Conservation (phyloP, 2,888 invertebrate species). For the Synergus gifuensis region DNA sequence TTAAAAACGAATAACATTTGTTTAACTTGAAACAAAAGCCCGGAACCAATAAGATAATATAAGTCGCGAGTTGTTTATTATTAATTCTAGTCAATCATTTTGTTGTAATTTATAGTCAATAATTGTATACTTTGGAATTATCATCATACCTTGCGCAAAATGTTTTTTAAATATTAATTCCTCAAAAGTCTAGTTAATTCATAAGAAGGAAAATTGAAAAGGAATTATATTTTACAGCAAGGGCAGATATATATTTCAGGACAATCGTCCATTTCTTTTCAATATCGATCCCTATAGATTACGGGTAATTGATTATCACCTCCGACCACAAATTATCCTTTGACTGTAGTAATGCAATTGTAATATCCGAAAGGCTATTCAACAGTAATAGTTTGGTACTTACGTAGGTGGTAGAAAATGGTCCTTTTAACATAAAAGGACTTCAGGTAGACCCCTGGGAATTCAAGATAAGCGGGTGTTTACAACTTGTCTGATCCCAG, state of each 20-base stretch:
- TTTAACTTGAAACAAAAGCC: conserved; percentile 5
- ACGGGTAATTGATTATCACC: neutral
- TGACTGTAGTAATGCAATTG: neutral
- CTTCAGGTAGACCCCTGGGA: neutral
- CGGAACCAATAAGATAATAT: neutral
- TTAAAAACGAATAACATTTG: neutral
- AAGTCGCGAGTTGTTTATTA: neutral
- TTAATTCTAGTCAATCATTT: neutral
- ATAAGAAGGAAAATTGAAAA: neutral
- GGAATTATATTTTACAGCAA: neutral
- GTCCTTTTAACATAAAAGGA: neutral
- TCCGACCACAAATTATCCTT: neutral
- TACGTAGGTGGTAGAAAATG: neutral
- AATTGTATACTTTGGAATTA: neutral
- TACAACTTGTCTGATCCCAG: neutral
- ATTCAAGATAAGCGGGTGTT: neutral
- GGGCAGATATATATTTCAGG: neutral
- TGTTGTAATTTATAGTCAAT: conserved; percentile 16
- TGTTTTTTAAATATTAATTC: neutral
- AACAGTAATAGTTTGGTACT: neutral
- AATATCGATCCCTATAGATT: neutral
- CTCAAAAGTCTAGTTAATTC: neutral
- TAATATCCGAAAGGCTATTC: neutral
- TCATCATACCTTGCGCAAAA: neutral
- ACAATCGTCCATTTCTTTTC: neutral